These are phyloP conservation scores for Molanna angustata DNA, from an alignment of 2,888 invertebrate species.

Conservation along the genomic window DNA sequence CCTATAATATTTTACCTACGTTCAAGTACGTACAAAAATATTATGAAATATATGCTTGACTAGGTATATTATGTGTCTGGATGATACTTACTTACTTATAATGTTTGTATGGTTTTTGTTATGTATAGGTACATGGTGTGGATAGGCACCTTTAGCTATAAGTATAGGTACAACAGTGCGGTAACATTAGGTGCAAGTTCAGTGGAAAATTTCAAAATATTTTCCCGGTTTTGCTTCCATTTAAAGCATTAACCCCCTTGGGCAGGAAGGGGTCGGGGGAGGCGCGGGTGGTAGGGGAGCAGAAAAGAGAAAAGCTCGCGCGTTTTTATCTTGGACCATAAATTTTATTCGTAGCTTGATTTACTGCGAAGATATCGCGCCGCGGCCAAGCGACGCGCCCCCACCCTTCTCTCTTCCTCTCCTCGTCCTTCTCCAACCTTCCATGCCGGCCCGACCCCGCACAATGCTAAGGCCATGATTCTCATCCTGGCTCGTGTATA, in stretches of 20 bases:
- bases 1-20: too few species aligned
- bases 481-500: conserved; percentile 22
- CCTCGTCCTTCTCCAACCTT: too few species aligned
- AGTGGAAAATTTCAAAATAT: conserved; percentile 18
- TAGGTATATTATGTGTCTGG: too few species aligned
- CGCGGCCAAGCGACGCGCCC: conserved; percentile 41
- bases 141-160: too few species aligned
- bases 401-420: conserved; percentile 40
- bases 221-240: conserved; percentile 10
- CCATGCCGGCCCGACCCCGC: conserved; percentile 20
- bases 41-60: too few species aligned
- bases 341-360: conserved; percentile 62
- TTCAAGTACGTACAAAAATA: too few species aligned
- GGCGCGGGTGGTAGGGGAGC: conserved; percentile 35
- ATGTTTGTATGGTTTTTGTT: too few species aligned
- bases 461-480: conserved; percentile 22
- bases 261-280: conserved; percentile 11
- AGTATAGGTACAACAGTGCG: background rate
- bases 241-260: conserved; percentile 11
- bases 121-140: too few species aligned
- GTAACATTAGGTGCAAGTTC: background rate
- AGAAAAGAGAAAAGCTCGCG: conserved; percentile 61
- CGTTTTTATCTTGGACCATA: conserved; percentile 62
- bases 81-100: too few species aligned
- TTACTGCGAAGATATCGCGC: conserved; percentile 60